These are phyloP conservation scores for Suillia variegata DNA, from an alignment of 2,888 invertebrate species.

Conservation along the genomic window DNA sequence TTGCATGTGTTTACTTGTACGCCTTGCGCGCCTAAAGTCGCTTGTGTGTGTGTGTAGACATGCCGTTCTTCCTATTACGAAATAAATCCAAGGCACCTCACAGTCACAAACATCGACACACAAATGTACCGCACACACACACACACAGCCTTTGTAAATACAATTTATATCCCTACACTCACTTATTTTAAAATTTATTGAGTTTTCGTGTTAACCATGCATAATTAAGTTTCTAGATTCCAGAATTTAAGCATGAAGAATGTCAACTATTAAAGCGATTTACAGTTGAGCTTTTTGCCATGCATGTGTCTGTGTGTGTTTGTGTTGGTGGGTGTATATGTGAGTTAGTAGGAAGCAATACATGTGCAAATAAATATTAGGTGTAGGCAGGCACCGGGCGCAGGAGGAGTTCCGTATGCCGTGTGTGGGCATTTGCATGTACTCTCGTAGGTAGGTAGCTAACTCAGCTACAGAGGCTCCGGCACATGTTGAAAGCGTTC, in stretches of 20 bases:
- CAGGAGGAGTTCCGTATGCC: no score
- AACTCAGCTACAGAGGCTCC: no score
- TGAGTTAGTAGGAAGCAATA: constrained; percentile 1
- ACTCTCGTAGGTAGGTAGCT: no score
- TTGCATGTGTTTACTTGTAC: no score
- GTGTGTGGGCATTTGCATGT: constrained; percentile 7
- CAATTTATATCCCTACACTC: constrained; percentile 15
- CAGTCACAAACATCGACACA: no score
- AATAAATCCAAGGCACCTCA: no score
- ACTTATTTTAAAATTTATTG: constrained; percentile 56
- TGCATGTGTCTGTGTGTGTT: neutral
- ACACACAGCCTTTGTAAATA: neutral
- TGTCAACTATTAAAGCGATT: constrained; percentile 39
- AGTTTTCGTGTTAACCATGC: constrained; percentile 59
- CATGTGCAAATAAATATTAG: no score
- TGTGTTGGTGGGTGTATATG: constrained; percentile 11
- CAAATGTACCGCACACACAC: neutral
- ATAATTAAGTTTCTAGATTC: constrained; percentile 53
- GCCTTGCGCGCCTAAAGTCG: no score
- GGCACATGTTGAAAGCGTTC: constrained; percentile 34
- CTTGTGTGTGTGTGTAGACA: no score
- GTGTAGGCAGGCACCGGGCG: neutral
- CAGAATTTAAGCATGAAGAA: constrained; percentile 35
- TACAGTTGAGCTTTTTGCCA: constrained; percentile 21
- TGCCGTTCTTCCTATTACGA: no score